Evolutionary conservation across 1,140 invertebrate genomes (phyloP).

Genomic region (Macrobrachium rosenbergii): DNA sequence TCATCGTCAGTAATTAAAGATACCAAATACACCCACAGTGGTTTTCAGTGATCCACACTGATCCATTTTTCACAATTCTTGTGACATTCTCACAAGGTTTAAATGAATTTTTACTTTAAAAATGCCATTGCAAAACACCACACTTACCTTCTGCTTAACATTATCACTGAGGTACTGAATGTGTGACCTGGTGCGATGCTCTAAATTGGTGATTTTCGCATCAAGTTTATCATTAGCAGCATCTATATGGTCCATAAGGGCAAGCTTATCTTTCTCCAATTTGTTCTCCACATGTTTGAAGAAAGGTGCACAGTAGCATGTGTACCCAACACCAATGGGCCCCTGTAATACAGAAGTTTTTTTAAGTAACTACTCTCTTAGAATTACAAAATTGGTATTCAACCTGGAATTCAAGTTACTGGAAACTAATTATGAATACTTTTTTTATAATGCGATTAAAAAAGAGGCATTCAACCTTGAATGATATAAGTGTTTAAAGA

Average conservation of each 20-base stretch:
- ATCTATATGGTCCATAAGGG: slow-evolving; percentile 86
- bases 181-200: slow-evolving; percentile 82
- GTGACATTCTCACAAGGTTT: neutral
- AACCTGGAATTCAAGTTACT: neutral
- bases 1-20: neutral
- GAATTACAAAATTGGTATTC: neutral
- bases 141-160: slow-evolving; percentile 62
- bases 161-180: slow-evolving; percentile 76
- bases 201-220: slow-evolving; percentile 83
- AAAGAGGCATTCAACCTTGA: too few relatives aligned
- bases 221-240: slow-evolving; percentile 84
- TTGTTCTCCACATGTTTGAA: slow-evolving; percentile 89
- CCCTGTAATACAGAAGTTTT: slow-evolving; percentile 73
- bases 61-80: too few relatives aligned
- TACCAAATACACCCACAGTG: neutral
- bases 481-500: neutral
- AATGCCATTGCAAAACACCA: neutral
- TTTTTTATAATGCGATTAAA: too few relatives aligned
- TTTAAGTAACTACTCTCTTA: neutral
- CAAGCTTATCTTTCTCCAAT: slow-evolving; percentile 86
- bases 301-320: slow-evolving; percentile 86
- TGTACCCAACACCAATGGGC: slow-evolving; percentile 88
- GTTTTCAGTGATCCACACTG: too few relatives aligned
- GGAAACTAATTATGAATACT: too few relatives aligned
- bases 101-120: too few relatives aligned